Conservation (phyloP, 92 coral and sea anemone genomes). For the Nematostella vectensis region DNA sequence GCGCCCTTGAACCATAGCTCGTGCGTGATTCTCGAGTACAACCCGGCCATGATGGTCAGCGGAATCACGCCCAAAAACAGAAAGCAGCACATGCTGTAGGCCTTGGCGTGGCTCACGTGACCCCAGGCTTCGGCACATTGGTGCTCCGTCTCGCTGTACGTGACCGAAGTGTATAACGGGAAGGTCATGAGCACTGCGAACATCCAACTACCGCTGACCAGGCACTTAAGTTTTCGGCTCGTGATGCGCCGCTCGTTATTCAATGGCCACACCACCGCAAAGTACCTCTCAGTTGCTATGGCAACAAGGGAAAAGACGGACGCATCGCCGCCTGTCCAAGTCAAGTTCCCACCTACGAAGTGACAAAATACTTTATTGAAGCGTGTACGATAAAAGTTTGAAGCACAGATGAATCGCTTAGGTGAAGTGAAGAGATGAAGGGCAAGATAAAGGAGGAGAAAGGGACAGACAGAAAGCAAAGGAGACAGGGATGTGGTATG, state of each 20-base stretch:
- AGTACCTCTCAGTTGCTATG: slow-evolving; percentile 30
- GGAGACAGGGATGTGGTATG: no score
- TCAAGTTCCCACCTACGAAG: slow-evolving; percentile 22
- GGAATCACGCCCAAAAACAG: slow-evolving; percentile 19
- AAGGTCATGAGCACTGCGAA: slow-evolving; percentile 15
- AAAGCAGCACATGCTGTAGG: slow-evolving; percentile 16
- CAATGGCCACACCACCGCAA: slow-evolving; percentile 32
- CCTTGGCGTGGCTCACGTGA: slow-evolving; percentile 13
- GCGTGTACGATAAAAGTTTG: no score
- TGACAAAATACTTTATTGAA: no score
- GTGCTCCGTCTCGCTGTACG: slow-evolving; percentile 7
- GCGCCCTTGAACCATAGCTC: slow-evolving; percentile 10
- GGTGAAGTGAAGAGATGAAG: no score
- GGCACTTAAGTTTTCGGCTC: slow-evolving; percentile 4
- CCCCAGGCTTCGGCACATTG: slow-evolving; percentile 35
- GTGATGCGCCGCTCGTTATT: slow-evolving; percentile 13
- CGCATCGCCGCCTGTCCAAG: slow-evolving; percentile 38
- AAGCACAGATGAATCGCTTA: no score
- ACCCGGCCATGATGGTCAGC: slow-evolving; percentile 11
- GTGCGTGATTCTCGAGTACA: slow-evolving; percentile 8
- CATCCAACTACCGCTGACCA: slow-evolving; percentile 17
- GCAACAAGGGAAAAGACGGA: slow-evolving; percentile 27
- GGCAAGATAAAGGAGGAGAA: no score
- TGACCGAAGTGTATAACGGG: slow-evolving; percentile 23
- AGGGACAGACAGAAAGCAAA: no score